phyloP scores from a whole-genome alignment of 2,888 invertebrate genomes.

The Mimumesa dahlbomi region DNA sequence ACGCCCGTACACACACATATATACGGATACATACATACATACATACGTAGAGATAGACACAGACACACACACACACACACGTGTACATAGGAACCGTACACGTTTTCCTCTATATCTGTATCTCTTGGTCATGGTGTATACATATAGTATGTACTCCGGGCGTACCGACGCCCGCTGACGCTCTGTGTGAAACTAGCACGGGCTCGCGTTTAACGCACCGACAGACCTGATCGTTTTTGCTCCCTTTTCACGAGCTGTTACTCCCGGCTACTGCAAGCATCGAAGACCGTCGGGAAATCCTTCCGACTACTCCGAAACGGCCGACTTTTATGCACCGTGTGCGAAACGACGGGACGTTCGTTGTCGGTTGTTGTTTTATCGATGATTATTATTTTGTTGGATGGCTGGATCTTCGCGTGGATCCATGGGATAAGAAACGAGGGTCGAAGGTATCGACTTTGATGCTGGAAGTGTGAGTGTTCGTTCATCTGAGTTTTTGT shows the following conservation, averaged over 20 bases:
- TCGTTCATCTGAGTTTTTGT: too few species aligned
- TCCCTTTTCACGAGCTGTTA: constrained; percentile 35
- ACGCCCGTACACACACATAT: constrained; percentile 32
- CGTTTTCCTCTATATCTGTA: constrained; percentile 20
- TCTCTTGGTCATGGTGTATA: background rate
- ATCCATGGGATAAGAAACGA: too few species aligned
- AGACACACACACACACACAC: too few species aligned
- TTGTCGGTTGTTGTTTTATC: too few species aligned
- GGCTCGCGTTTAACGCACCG: constrained; percentile 48
- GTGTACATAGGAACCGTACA: constrained; percentile 9
- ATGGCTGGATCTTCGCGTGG: too few species aligned
- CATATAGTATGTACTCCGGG: too few species aligned
- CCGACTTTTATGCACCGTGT: background rate
- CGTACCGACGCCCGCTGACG: constrained; percentile 26
- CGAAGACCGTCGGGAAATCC: constrained; percentile 49
- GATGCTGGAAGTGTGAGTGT: too few species aligned
- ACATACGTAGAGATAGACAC: background rate
- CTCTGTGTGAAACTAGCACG: constrained; percentile 37
- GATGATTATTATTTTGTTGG: too few species aligned
- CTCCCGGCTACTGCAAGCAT: constrained; percentile 33
- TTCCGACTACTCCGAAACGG: constrained; percentile 25
- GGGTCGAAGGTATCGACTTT: too few species aligned
- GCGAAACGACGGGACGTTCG: background rate
- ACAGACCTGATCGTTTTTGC: constrained; percentile 44
- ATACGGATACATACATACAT: constrained; percentile 11